Base-by-base conservation (phyloP, 2,797 vertebrate genomes). In the Eulemur rubriventer region DNA sequence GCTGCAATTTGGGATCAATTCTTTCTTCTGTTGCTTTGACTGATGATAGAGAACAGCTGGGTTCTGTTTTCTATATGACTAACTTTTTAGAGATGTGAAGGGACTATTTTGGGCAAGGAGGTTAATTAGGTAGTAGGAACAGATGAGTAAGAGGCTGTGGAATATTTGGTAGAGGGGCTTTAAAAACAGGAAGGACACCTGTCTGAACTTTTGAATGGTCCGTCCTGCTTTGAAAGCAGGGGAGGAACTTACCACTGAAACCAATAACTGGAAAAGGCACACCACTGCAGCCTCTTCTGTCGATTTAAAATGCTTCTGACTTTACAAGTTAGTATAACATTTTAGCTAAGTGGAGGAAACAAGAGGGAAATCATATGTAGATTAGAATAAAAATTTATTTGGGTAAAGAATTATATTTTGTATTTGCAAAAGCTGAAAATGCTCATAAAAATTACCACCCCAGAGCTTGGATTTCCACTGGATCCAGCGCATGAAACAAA, bases 351-450 rank as follows among this genome's bases (percentile, higher is more conserved):
- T 38, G 50, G 73, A 83, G 38, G 61, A 91, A 92, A 85, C 14
- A 57, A 75, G 67, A 96, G 7, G 33, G 55, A 48, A 92, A 76
- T 73, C 86, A 63, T 46, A 95, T 84, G 96, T 97, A 95, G 89
- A 88, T 86, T 85, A 87, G 84, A 96, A 97, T 97, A 96, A 94
- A 98, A 96, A 93, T 88, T 92, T 96, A 94, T 96, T 96, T 73
- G 79, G 41, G 72, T 97, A 97, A 97, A 97, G 93, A 98, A 97
- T 97, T 97, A 88, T 89, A 97, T 89, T 95, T 97, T 95, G 96
- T 92, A 93, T 96, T 97, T 89, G 93, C 73, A 97, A 98, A 98
- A 97, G 84, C 81, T 94, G 79, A 96, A 97, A 97, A 94, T 69
- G 55, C 48, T 95, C 67, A 24, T 94, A 76, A 91, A 94, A 96